A percentile compares a stretch with the other conserved stretches of the same genome.
Evolutionary conservation across 1,140 invertebrate species (phyloP).

Genomic region (Phenacoccus solenopsis): DNA sequence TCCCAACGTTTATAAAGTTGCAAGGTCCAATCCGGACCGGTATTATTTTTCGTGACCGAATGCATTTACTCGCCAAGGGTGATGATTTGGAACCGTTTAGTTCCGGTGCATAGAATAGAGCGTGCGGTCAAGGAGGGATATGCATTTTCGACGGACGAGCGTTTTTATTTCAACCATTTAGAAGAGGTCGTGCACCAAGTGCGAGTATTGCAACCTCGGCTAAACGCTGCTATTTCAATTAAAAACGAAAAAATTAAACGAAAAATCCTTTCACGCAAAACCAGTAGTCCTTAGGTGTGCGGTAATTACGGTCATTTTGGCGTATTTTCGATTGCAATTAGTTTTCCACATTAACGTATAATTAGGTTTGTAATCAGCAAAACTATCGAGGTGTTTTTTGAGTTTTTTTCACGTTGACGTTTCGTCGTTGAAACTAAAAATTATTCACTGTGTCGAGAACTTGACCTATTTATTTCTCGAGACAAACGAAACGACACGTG

Average conservation of each 20-base stretch:
- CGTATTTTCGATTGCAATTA: background rate
- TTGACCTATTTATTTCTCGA: background rate
- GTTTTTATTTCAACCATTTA: background rate
- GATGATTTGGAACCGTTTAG: constrained; percentile 13
- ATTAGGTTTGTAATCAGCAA: background rate
- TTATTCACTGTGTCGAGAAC: background rate
- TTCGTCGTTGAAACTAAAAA: background rate
- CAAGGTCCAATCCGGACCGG: constrained; percentile 1
- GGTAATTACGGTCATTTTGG: background rate
- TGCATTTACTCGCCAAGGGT: constrained; percentile 11
- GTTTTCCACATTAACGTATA: background rate
- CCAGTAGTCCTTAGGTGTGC: background rate
- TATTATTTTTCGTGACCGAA: constrained; percentile 17
- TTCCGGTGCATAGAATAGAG: background rate
- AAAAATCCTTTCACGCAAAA: background rate
- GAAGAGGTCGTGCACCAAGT: background rate
- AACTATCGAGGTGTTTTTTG: background rate
- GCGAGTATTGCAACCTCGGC: background rate
- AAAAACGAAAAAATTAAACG: background rate
- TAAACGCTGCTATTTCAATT: background rate
- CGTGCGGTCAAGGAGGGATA: background rate
- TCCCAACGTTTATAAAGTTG: background rate
- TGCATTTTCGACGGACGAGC: too few relatives aligned
- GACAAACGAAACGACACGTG: too few relatives aligned
- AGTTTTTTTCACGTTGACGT: background rate